Conservation (phyloP, 2,888 invertebrate species). For the Caradrina clavipalpis region DNA sequence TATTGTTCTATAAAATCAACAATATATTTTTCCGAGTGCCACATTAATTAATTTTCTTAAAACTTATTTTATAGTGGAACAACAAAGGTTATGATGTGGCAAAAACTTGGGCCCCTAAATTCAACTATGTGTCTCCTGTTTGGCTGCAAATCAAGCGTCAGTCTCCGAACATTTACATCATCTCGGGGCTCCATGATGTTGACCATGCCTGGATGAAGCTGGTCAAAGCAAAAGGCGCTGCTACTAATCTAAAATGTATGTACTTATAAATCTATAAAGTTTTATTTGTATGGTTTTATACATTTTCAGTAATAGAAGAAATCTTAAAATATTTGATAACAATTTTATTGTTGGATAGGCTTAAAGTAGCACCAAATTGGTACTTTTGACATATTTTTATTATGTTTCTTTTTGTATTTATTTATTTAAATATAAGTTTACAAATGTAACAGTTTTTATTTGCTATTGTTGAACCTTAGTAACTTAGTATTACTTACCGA, state of each 20-base stretch:
- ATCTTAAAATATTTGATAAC: too few species aligned
- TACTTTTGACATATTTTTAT: too few species aligned
- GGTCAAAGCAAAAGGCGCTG: conserved; percentile 91
- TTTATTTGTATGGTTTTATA: too few species aligned
- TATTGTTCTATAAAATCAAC: not conserved
- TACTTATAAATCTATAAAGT: conserved; percentile 23
- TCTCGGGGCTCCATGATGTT: conserved; percentile 95
- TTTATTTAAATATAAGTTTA: too few species aligned
- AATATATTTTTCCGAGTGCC: not conserved
- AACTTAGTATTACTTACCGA: too few species aligned
- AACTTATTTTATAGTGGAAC: conserved; percentile 94
- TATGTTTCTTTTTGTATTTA: too few species aligned
- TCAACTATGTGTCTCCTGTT: conserved; percentile 97
- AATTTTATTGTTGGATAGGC: too few species aligned
- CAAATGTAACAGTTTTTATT: too few species aligned
- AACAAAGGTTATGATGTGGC: conserved; percentile 98
- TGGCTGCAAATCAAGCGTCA: conserved; percentile 96
- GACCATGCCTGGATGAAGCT: conserved; percentile 96
- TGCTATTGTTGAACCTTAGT: too few species aligned
- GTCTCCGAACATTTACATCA: conserved; percentile 91
- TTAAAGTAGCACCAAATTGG: too few species aligned
- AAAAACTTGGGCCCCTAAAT: conserved; percentile 96
- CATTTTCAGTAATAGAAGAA: too few species aligned
- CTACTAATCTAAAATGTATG: conserved; percentile 91
- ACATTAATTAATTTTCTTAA: not conserved